Evolutionary conservation across 2,113 vertebrate genomes (phyloP).

Genomic region (Isichthys henryi): DNA sequence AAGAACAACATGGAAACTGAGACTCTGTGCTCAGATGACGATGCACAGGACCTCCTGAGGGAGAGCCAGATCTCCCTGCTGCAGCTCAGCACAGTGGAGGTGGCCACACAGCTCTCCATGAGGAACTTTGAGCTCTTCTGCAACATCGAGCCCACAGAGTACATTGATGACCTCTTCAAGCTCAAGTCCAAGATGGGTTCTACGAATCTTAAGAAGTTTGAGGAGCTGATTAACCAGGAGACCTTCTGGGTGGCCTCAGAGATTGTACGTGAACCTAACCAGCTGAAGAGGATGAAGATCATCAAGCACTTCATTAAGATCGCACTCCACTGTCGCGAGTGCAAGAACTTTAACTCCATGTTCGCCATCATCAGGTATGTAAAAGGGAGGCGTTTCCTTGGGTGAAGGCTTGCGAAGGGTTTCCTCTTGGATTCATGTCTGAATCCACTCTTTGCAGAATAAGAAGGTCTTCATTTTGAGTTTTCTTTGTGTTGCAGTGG

Average conservation of each 20-base stretch:
- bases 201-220: conserved; percentile 87
- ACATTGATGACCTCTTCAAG: conserved; percentile 95
- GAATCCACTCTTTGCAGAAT: too few relatives aligned
- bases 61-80: conserved; percentile 87
- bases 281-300: conserved; percentile 95
- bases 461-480: background rate
- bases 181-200: conserved; percentile 77
- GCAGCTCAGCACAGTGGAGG: conserved; percentile 93
- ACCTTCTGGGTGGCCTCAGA: conserved; percentile 98
- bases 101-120: conserved; percentile 97
- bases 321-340: conserved; percentile 91
- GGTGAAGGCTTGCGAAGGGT: background rate
- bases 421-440: background rate
- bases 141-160: conserved; percentile 94
- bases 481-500: conserved; percentile 59
- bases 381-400: background rate
- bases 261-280: conserved; percentile 87
- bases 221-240: conserved; percentile 96
- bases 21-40: conserved; percentile 93
- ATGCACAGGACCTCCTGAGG: conserved; percentile 87
- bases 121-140: conserved; percentile 92
- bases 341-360: conserved; percentile 99
- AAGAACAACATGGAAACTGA: conserved; percentile 99
- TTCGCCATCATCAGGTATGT: conserved; percentile 95
- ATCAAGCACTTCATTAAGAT: conserved; percentile 98